Conservation (phyloP, 2,113 vertebrate species). For the Delphinus delphis region DNA sequence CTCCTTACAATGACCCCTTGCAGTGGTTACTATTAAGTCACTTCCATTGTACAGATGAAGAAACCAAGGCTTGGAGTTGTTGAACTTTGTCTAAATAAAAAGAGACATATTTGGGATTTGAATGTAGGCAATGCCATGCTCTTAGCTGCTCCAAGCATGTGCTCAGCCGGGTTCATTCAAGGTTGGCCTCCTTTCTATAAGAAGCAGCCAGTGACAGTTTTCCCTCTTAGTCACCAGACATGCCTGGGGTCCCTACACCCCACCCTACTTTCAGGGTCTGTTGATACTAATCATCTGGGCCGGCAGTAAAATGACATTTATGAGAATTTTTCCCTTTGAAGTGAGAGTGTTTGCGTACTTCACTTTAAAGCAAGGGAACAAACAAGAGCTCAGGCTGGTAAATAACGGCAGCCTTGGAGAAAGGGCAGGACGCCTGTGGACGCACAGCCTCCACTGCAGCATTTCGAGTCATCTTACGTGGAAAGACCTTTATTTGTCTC, state of each 20-base stretch:
- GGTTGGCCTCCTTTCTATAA: neutral
- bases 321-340: conserved; percentile 74
- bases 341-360: conserved; percentile 71
- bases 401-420: conserved; percentile 54
- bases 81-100: neutral
- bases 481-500: conserved; percentile 25
- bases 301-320: conserved; percentile 72
- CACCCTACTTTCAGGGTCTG: neutral
- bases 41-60: neutral
- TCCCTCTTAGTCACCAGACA: conserved; percentile 38
- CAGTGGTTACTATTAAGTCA: neutral
- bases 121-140: neutral
- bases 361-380: conserved; percentile 70
- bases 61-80: neutral
- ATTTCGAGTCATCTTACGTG: neutral
- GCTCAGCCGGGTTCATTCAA: neutral
- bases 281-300: conserved; percentile 65
- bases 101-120: neutral
- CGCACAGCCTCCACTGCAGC: neutral
- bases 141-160: neutral
- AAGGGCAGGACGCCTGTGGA: neutral
- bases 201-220: neutral
- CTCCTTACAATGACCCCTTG: neutral
- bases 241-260: conserved; percentile 15
- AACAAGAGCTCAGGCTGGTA: conserved; percentile 60